These are phyloP conservation scores for Thera britannica DNA, from an alignment of 2,888 invertebrate species.

Conservation along the genomic window DNA sequence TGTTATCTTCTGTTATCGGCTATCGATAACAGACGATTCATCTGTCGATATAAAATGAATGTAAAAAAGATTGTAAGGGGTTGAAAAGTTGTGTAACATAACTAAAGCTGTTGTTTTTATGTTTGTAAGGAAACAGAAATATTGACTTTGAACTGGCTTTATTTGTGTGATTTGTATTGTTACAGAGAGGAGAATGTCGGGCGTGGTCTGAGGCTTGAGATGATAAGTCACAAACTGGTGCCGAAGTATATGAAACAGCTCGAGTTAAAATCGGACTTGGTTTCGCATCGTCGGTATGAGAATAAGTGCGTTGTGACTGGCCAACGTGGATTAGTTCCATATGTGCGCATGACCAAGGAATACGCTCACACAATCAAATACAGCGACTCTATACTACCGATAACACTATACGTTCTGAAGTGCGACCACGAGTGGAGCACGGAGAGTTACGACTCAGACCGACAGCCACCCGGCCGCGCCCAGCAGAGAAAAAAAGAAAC, in stretches of 20 bases:
- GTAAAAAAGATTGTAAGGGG: too few relatives aligned
- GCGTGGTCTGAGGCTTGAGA: conserved; percentile 17
- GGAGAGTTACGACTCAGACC: conserved; percentile 18
- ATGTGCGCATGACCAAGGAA: conserved; percentile 28
- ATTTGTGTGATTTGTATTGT: conserved; percentile 8
- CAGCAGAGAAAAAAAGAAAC: conserved; percentile 35
- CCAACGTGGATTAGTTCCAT: conserved; percentile 26
- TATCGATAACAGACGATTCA: too few relatives aligned
- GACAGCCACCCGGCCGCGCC: conserved; percentile 19
- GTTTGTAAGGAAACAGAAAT: too few relatives aligned
- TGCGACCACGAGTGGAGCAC: conserved; percentile 28
- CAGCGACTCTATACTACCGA: conserved; percentile 25
- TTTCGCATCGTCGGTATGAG: conserved; percentile 33
- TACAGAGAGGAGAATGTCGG: conserved; percentile 30
- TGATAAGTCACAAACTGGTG: conserved; percentile 39
- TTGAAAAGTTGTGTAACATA: too few relatives aligned
- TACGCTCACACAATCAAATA: conserved; percentile 29
- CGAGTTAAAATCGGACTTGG: conserved; percentile 32
- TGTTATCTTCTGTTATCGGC: too few relatives aligned
- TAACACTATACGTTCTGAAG: conserved; percentile 30
- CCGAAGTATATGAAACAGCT: conserved; percentile 39
- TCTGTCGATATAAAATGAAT: too few relatives aligned
- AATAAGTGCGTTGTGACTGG: conserved; percentile 35
- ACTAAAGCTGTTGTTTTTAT: too few relatives aligned
- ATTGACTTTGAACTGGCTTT: neutral